Evolutionary conservation across 2,113 vertebrate genomes (phyloP), one percentile per base, ranked within the genome.

Genomic region (Todiramphus chloris): DNA sequence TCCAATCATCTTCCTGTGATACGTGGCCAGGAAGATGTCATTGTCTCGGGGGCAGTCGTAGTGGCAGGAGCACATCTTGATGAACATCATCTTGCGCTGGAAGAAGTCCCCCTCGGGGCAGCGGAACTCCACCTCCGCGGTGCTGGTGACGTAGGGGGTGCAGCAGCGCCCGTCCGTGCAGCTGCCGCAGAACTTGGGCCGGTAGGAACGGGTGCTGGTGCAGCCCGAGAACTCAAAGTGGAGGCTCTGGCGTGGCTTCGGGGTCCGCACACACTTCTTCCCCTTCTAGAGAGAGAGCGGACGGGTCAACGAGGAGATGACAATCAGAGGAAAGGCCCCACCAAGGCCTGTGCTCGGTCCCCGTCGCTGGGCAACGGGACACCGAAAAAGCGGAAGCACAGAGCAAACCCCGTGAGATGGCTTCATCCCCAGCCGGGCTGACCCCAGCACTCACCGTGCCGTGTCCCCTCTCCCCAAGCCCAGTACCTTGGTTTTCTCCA

Each of bases 11-110:
- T 90, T 96, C 77, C 95, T 82, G 44, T 86, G 96, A 84, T 98
- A 91, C 0, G 94, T 97, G 13, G 98, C 96, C 85, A 98, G 89
- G 96, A 98, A 98, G 94, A 99, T 98, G 93, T 98, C 97, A 0
- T 98, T 98, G 76, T 98, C 97, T 2, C 80, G 93, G 8, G 98
- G 98, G 31, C 98, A 98, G 94, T 98, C 95, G 0, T 96, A 70
- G 92, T 98, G 98, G 93, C 98, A 99, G 92, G 98, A 97, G 91
- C 98, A 98, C 63, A 92, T 96, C 94, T 97, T 98, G 95, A 98
- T 98, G 79, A 98, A 97, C 98, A 99, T 98, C 97, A 99, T 98
- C 94, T 98, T 98, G 66, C 95, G 94, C 31, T 70, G 95, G 95
- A 98, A 98, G 50, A 86, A 81, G 41, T 98, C 98, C 6, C 98